phyloP scores from a whole-genome alignment of 2,888 invertebrate genomes.

The Drosophila aldrichi region DNA sequence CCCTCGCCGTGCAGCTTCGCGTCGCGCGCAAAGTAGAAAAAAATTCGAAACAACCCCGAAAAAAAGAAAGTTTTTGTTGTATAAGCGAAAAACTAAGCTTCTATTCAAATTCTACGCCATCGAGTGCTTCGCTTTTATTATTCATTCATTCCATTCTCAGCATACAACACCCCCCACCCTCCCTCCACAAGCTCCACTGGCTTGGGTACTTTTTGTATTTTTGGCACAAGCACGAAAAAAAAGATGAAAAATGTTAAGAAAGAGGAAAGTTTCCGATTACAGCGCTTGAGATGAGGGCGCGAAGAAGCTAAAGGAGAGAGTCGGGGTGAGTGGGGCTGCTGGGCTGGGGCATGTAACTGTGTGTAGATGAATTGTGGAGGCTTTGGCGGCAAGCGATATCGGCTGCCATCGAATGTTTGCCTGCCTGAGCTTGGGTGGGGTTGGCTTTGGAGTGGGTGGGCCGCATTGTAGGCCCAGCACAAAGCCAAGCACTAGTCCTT shows the following conservation, averaged over 20 bases:
- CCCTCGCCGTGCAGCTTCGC: slow-evolving; percentile 21
- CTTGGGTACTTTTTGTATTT: slow-evolving; percentile 60
- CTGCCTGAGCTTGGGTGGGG: not conserved
- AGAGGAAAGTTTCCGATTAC: slow-evolving; percentile 83
- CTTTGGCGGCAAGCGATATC: slow-evolving; percentile 28
- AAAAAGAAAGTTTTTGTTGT: slow-evolving; percentile 81
- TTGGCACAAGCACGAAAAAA: slow-evolving; percentile 76
- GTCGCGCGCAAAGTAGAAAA: slow-evolving; percentile 70
- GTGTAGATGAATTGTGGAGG: slow-evolving; percentile 9
- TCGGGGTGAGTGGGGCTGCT: slow-evolving; percentile 21
- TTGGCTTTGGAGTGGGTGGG: not conserved
- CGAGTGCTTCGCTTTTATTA: slow-evolving; percentile 81
- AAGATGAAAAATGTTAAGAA: slow-evolving; percentile 80
- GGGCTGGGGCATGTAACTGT: slow-evolving; percentile 14
- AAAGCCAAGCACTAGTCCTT: slow-evolving; percentile 72
- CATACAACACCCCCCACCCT: slow-evolving; percentile 5
- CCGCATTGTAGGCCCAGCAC: slow-evolving; percentile 67
- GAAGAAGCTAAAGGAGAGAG: not conserved
- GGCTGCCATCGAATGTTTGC: slow-evolving; percentile 34
- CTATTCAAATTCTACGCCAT: slow-evolving; percentile 84
- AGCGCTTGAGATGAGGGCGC: slow-evolving; percentile 36
- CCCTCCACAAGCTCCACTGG: not conserved
- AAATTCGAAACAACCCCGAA: slow-evolving; percentile 79
- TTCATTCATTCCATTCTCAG: slow-evolving; percentile 78
- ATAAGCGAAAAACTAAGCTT: slow-evolving; percentile 84